phyloP scores from a whole-genome alignment of 2,113 vertebrate species.

The Anoplopoma fimbria region DNA sequence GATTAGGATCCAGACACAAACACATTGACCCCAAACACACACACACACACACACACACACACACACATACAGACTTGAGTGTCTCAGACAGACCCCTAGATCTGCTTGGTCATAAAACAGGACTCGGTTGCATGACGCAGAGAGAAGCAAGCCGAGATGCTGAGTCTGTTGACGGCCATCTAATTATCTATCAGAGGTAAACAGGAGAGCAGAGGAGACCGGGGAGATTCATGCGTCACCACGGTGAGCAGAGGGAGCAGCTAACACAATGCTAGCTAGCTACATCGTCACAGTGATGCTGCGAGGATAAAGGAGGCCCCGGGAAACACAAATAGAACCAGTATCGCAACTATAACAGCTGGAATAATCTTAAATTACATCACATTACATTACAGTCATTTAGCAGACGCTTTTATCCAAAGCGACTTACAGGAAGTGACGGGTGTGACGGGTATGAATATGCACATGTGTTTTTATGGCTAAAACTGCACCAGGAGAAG shows the following conservation, averaged over 20 bases:
- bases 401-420: too few relatives aligned
- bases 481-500: neutral
- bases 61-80: constrained; percentile 20
- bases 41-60: constrained; percentile 52
- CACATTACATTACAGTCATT: too few relatives aligned
- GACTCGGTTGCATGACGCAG: constrained; percentile 49
- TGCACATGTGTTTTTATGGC: neutral
- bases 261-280: constrained; percentile 28
- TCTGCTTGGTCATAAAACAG: constrained; percentile 83
- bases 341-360: neutral
- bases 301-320: neutral
- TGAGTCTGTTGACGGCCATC: constrained; percentile 64
- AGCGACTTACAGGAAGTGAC: too few relatives aligned
- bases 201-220: constrained; percentile 47
- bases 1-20: constrained; percentile 85
- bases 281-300: neutral
- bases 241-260: constrained; percentile 18
- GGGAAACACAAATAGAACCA: neutral
- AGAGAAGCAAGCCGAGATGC: constrained; percentile 60
- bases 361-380: neutral
- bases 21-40: constrained; percentile 74
- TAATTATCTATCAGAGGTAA: constrained; percentile 66
- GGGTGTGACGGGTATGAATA: neutral
- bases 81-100: constrained; percentile 34
- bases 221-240: constrained; percentile 18